Evolutionary conservation across 2,113 vertebrate species (phyloP).

Genomic region (Ivindomyrus marchei): DNA sequence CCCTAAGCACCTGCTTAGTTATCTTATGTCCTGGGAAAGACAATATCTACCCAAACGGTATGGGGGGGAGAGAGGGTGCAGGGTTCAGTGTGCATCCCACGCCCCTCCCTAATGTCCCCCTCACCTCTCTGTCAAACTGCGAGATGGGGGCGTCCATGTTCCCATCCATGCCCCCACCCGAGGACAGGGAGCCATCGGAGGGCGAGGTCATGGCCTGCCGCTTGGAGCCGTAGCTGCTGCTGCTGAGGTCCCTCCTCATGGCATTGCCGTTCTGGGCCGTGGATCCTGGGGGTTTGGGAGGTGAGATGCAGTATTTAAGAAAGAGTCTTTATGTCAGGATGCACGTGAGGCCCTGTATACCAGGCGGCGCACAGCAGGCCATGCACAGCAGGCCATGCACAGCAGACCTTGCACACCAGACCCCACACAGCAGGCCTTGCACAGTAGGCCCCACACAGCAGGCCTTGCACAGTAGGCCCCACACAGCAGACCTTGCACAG

Average conservation of each 20-base stretch:
- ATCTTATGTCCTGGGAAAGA: not conserved
- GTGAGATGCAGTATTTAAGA: not conserved
- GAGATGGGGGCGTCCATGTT: constrained; percentile 76
- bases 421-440: too few relatives aligned
- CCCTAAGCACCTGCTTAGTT: not conserved
- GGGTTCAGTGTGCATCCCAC: constrained; percentile 26
- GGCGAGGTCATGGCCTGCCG: constrained; percentile 89
- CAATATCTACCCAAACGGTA: not conserved
- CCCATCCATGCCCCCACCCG: constrained; percentile 86
- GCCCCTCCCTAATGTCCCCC: constrained; percentile 15
- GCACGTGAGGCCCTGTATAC: not conserved
- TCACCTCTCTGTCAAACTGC: constrained; percentile 92
- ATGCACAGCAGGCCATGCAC: not conserved
- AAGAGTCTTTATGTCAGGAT: not conserved
- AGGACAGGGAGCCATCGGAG: constrained; percentile 90
- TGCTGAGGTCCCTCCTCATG: constrained; percentile 79
- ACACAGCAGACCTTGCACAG: too few relatives aligned
- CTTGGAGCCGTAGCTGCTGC: constrained; percentile 80
- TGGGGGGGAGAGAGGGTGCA: not conserved
- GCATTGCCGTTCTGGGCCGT: constrained; percentile 91
- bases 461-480: too few relatives aligned
- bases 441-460: too few relatives aligned
- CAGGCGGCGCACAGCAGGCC: not conserved
- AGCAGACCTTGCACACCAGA: not conserved
- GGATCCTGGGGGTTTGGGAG: constrained; percentile 58